phyloP scores from a whole-genome alignment of 1,140 invertebrate species.

The Megalonaias nervosa region DNA sequence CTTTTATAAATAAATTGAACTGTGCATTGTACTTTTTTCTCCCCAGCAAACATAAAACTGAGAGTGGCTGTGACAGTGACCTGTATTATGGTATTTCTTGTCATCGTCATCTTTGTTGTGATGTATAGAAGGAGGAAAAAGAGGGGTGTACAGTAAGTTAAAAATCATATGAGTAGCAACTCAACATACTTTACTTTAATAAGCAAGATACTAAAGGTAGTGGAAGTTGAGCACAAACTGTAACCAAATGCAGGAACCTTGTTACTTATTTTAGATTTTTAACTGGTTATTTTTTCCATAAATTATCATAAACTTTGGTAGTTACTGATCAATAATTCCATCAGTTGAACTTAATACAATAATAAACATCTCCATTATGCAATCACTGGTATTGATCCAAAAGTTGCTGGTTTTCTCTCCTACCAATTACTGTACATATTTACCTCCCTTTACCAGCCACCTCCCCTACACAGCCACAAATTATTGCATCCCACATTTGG shows the following conservation, averaged over 20 bases:
- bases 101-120: constrained; percentile 43
- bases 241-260: neutral
- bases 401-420: too few species aligned
- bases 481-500: too few species aligned
- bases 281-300: too few species aligned
- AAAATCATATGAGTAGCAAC: neutral
- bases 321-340: neutral
- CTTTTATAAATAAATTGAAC: too few species aligned
- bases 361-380: too few species aligned
- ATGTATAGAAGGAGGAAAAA: constrained; percentile 49
- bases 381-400: too few species aligned
- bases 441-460: too few species aligned
- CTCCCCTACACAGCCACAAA: too few species aligned
- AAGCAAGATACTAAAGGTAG: neutral
- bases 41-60: constrained; percentile 22
- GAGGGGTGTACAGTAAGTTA: constrained; percentile 45
- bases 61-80: constrained; percentile 49
- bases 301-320: neutral
- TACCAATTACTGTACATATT: too few species aligned
- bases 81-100: constrained; percentile 47
- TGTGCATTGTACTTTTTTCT: too few species aligned
- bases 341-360: neutral
- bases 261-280: neutral
- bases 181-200: neutral
- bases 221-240: neutral